phyloP scores from a whole-genome alignment of 1,140 invertebrate genomes.

The Drosophila gunungcola region DNA sequence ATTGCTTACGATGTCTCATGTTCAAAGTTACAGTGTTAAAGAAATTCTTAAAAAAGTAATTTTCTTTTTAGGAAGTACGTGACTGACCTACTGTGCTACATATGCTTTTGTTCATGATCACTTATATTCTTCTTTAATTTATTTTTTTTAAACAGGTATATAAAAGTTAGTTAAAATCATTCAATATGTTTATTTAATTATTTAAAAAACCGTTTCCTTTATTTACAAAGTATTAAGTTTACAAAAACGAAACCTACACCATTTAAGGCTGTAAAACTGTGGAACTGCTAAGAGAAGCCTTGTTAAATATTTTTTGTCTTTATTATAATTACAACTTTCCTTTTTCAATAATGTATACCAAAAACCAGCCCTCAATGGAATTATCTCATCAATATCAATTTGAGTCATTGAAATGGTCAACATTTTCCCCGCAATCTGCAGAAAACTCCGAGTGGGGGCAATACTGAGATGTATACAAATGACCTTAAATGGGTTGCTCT shows the following conservation, averaged over 20 bases:
- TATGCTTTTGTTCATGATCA: no score
- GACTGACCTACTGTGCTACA: slow-evolving; percentile 82
- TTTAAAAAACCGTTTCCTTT: no score
- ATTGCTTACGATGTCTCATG: background rate
- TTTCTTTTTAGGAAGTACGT: background rate
- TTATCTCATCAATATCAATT: slow-evolving; percentile 60
- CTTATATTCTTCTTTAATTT: no score
- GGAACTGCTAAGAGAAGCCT: no score
- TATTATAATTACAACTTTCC: slow-evolving; percentile 9
- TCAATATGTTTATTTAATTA: no score
- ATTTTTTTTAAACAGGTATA: no score
- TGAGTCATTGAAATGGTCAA: slow-evolving; percentile 34
- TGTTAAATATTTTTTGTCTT: no score
- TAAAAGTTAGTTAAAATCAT: no score
- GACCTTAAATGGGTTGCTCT: slow-evolving; percentile 49
- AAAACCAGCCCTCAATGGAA: slow-evolving; percentile 10
- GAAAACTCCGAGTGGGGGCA: background rate
- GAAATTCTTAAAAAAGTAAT: background rate
- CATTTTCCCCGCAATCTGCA: slow-evolving; percentile 11
- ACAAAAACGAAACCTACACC: no score
- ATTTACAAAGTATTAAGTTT: no score
- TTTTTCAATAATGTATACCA: background rate
- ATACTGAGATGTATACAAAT: slow-evolving; percentile 55
- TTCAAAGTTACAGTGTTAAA: background rate
- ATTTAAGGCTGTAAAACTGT: no score